Percentiles rank a stretch among this genome's conserved stretches.
Evolutionary conservation across 2,888 invertebrate species (phyloP).

Genomic region (Andrena chrysosceles): DNA sequence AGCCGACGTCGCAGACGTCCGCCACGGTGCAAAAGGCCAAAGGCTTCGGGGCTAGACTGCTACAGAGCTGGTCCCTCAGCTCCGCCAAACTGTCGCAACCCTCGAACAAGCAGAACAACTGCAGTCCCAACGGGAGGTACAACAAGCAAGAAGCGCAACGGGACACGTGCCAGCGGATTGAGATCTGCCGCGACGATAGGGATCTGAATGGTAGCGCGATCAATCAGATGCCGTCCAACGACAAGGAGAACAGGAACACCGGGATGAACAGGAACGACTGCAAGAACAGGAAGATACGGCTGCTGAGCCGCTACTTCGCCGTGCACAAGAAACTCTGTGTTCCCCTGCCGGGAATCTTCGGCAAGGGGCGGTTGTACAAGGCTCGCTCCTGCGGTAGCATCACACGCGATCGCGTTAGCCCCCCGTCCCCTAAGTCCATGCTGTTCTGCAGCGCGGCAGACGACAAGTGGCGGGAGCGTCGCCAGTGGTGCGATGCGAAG

Average conservation of each 20-base stretch:
- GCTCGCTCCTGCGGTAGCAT: constrained; percentile 88
- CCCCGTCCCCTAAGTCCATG: constrained; percentile 82
- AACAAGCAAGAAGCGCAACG: constrained; percentile 58
- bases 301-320: constrained; percentile 89
- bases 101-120: constrained; percentile 54
- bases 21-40: constrained; percentile 84
- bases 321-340: constrained; percentile 89
- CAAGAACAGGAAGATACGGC: constrained; percentile 86
- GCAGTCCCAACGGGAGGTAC: constrained; percentile 53
- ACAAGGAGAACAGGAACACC: constrained; percentile 77
- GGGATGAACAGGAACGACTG: constrained; percentile 79
- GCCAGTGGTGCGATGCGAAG: constrained; percentile 83
- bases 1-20: constrained; percentile 69
- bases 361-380: constrained; percentile 87
- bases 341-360: constrained; percentile 87
- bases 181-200: constrained; percentile 46
- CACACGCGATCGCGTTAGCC: constrained; percentile 86
- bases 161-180: constrained; percentile 59
- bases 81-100: constrained; percentile 59
- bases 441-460: constrained; percentile 78
- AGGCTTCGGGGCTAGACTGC: constrained; percentile 86
- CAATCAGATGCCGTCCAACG: constrained; percentile 72
- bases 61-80: constrained; percentile 85
- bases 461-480: constrained; percentile 84
- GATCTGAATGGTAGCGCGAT: constrained; percentile 69